These are phyloP conservation scores for Conchocele bisecta DNA, from an alignment of 2,888 invertebrate genomes.

Conservation along the genomic window DNA sequence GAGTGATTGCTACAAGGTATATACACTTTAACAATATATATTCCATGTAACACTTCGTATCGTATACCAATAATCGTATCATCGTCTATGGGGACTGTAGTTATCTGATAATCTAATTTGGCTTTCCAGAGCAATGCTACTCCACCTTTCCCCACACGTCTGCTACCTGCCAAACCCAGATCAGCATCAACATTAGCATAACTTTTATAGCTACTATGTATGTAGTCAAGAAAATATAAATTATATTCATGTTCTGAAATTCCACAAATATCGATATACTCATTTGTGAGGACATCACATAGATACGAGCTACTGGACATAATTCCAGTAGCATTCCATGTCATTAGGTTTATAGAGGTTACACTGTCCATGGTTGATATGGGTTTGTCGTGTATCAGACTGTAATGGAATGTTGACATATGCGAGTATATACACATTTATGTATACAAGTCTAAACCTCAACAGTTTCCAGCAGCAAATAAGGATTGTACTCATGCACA, in stretches of 20 bases:
- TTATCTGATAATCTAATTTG: not conserved
- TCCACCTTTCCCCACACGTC: not conserved
- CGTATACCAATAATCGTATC: not conserved
- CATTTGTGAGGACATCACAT: not conserved
- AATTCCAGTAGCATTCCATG: not conserved
- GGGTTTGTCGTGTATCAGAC: no score
- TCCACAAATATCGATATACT: not conserved
- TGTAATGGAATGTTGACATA: no score
- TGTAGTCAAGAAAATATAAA: not conserved
- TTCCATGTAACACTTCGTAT: not conserved
- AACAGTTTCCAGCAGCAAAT: no score
- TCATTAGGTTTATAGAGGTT: not conserved
- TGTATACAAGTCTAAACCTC: no score
- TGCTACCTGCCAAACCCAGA: not conserved
- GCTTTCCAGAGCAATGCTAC: not conserved
- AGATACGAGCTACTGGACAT: not conserved
- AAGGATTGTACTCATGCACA: no score
- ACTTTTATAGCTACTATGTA: not conserved
- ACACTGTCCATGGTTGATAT: not conserved
- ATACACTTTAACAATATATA: conserved; percentile 7
- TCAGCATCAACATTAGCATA: not conserved
- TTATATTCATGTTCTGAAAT: not conserved
- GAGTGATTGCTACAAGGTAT: conserved; percentile 17
- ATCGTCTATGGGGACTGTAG: not conserved
- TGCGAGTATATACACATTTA: no score